Evolutionary conservation across 2,888 invertebrate species (phyloP).

Genomic region (Eupeodes luniger): DNA sequence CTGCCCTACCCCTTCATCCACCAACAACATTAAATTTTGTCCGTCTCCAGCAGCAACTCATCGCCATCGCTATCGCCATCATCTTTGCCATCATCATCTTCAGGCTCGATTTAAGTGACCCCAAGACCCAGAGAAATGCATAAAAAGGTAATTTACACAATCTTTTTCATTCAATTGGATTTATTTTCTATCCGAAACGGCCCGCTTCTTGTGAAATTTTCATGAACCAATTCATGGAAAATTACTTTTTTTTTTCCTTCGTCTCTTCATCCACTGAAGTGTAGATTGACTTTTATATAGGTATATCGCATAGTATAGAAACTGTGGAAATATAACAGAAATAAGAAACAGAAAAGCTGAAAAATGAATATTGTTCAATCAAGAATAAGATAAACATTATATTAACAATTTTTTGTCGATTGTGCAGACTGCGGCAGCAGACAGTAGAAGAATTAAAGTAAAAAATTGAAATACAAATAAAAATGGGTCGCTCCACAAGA

Average conservation of each 20-base stretch:
- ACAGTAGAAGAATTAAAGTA: background rate
- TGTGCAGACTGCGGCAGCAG: background rate
- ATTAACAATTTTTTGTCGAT: constrained; percentile 10
- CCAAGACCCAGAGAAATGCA: constrained; percentile 32
- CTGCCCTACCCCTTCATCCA: constrained; percentile 55
- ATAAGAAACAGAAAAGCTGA: background rate
- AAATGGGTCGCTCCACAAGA: constrained; percentile 64
- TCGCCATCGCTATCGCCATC: constrained; percentile 67
- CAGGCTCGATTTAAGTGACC: background rate
- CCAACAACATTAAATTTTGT: constrained; percentile 17
- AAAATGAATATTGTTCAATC: constrained; percentile 22
- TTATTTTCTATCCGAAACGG: background rate
- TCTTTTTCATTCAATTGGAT: background rate
- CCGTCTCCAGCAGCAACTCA: constrained; percentile 60
- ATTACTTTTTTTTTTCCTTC: constrained; percentile 45
- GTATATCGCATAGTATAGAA: constrained; percentile 52
- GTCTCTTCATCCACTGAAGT: constrained; percentile 31
- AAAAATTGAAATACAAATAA: constrained; percentile 12
- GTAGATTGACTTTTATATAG: constrained; percentile 25
- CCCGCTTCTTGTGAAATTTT: constrained; percentile 15
- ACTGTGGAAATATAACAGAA: constrained; percentile 70
- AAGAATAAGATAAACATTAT: constrained; percentile 67
- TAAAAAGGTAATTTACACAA: constrained; percentile 62
- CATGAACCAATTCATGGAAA: constrained; percentile 54
- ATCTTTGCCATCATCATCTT: constrained; percentile 30